These are phyloP conservation scores for Anaspis maculata DNA, from an alignment of 2,888 invertebrate genomes.

Conservation along the genomic window DNA sequence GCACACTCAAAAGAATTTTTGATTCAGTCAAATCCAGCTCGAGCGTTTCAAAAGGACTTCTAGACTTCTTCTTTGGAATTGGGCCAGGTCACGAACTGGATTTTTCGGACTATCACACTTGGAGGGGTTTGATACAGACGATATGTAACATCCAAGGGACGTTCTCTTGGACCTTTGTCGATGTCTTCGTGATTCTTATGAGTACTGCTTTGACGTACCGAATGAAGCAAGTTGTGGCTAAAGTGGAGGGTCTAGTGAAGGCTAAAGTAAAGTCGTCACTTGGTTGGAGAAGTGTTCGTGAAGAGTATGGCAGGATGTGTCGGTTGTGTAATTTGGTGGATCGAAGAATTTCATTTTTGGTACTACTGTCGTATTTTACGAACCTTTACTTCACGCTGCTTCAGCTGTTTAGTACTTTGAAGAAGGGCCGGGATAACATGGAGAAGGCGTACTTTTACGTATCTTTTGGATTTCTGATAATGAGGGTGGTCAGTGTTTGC, in stretches of 20 bases:
- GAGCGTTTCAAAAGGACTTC: constrained; percentile 3
- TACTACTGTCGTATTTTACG: constrained; percentile 5
- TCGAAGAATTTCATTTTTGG: constrained; percentile 3
- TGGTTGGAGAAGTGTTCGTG: constrained; percentile 5
- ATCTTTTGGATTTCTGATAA: constrained; percentile 5
- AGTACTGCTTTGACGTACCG: constrained; percentile 6
- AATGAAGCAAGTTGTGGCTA: constrained; percentile 4
- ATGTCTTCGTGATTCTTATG: constrained; percentile 9
- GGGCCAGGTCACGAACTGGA: constrained; percentile 2
- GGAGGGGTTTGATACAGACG: constrained; percentile 8
- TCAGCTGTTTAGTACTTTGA: constrained; percentile 7
- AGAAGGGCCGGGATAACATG: background rate
- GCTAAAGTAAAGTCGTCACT: background rate
- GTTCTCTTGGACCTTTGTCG: constrained; percentile 8
- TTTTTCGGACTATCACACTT: constrained; percentile 2
- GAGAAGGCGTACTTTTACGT: constrained; percentile 6
- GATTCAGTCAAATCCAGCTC: too few species aligned
- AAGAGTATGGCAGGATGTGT: constrained; percentile 6
- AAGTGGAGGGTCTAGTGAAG: background rate
- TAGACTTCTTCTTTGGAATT: constrained; percentile 2
- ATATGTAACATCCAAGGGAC: constrained; percentile 4
- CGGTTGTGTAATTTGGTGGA: constrained; percentile 3
- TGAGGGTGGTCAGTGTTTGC: constrained; percentile 4
- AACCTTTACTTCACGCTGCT: constrained; percentile 9
- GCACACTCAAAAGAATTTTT: background rate